These are phyloP conservation scores for Trichopria drosophilae DNA, from an alignment of 2,888 invertebrate genomes.

Conservation along the genomic window DNA sequence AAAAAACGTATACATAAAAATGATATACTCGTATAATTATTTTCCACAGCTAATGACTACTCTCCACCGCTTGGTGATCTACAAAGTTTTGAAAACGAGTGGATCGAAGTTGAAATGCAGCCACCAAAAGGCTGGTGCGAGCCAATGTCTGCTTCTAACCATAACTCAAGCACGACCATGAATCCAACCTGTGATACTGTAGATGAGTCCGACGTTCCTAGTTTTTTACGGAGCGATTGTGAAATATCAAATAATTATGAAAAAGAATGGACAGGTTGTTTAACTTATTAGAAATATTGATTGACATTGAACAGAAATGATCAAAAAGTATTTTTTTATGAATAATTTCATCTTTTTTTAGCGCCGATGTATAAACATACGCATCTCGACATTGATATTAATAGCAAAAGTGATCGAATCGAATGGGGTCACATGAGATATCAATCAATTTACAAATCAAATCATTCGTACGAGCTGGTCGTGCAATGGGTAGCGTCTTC, in stretches of 20 bases:
- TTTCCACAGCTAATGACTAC: conserved; percentile 64
- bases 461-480: conserved; percentile 91
- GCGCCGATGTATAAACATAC: conserved; percentile 77
- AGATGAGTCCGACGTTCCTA: conserved; percentile 52
- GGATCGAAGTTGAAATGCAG: conserved; percentile 84
- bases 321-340: conserved; percentile 14
- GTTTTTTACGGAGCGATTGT: conserved; percentile 52
- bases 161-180: conserved; percentile 30
- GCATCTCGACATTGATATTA: conserved; percentile 83
- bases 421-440: conserved; percentile 96
- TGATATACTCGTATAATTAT: too few relatives aligned
- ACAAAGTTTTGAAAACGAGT: conserved; percentile 85
- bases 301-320: not conserved
- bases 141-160: conserved; percentile 40
- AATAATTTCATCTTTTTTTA: conserved; percentile 43
- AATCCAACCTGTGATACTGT: conserved; percentile 45
- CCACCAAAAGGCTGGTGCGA: conserved; percentile 63
- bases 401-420: conserved; percentile 82
- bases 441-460: conserved; percentile 84
- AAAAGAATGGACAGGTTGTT: conserved; percentile 43
- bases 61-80: conserved; percentile 73
- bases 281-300: conserved; percentile 8
- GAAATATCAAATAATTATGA: conserved; percentile 45
- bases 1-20: too few relatives aligned
- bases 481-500: conserved; percentile 97